These are phyloP conservation scores for Acronicta psi DNA, from an alignment of 2,888 invertebrate species.

Conservation along the genomic window DNA sequence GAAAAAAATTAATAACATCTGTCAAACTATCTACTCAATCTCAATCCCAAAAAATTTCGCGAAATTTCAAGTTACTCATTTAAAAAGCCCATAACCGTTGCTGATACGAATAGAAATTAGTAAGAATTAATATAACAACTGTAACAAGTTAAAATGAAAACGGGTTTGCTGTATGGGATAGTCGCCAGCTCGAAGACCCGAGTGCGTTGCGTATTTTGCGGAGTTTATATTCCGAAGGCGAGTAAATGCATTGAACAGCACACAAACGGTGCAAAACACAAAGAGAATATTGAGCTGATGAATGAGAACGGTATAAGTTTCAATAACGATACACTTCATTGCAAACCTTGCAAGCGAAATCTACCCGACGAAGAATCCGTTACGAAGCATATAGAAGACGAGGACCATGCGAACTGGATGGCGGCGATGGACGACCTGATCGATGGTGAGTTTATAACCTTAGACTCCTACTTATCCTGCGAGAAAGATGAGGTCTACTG, in stretches of 20 bases:
- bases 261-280: slow-evolving; percentile 74
- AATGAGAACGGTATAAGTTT: slow-evolving; percentile 71
- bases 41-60: slow-evolving; percentile 53
- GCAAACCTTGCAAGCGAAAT: slow-evolving; percentile 70
- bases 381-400: slow-evolving; percentile 67
- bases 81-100: slow-evolving; percentile 27
- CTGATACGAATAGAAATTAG: slow-evolving; percentile 27
- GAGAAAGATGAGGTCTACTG: slow-evolving; percentile 71
- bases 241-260: slow-evolving; percentile 79
- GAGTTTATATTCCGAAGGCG: slow-evolving; percentile 76
- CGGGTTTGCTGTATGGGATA: slow-evolving; percentile 70
- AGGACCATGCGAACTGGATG: slow-evolving; percentile 74
- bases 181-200: slow-evolving; percentile 74
- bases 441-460: slow-evolving; percentile 73
- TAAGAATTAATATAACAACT: slow-evolving; percentile 41
- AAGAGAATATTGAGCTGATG: slow-evolving; percentile 73
- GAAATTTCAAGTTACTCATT: slow-evolving; percentile 59
- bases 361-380: slow-evolving; percentile 70
- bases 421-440: slow-evolving; percentile 72
- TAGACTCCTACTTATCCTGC: slow-evolving; percentile 68
- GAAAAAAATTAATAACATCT: slow-evolving; percentile 20
- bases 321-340: slow-evolving; percentile 64
- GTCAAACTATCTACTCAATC: slow-evolving; percentile 49
- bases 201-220: slow-evolving; percentile 77
- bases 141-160: slow-evolving; percentile 70